phyloP scores from a whole-genome alignment of 2,113 vertebrate species.

The Gobio gobio region DNA sequence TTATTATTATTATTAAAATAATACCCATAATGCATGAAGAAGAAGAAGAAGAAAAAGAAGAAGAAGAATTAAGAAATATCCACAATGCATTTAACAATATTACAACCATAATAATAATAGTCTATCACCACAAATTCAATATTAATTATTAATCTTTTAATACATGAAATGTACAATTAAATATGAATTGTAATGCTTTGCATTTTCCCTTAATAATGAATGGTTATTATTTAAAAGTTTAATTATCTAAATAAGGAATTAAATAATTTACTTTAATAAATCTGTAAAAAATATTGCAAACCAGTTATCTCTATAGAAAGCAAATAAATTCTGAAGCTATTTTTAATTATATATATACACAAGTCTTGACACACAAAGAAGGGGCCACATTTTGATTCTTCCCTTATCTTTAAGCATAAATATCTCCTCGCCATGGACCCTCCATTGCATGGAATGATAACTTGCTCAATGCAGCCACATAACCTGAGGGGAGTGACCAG shows the following conservation, averaged over 20 bases:
- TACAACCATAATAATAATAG: neutral
- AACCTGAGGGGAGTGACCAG: neutral
- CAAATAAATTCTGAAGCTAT: neutral
- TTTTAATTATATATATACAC: neutral
- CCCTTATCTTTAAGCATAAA: neutral
- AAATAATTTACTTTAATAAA: neutral
- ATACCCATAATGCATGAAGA: neutral
- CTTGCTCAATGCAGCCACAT: neutral
- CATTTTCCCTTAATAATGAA: neutral
- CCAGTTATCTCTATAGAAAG: neutral
- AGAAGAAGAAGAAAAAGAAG: neutral
- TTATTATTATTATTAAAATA: no score
- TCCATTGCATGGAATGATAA: neutral
- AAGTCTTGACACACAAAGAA: neutral
- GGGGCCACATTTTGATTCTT: neutral
- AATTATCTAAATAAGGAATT: neutral
- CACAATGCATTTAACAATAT: neutral
- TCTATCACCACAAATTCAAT: neutral
- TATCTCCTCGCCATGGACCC: neutral
- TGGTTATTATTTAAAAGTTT: neutral
- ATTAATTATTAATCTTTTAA: no score
- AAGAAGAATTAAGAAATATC: neutral
- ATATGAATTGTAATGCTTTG: neutral
- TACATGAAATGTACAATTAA: no score
- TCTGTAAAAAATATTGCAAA: neutral